Evolutionary conservation across 2,888 invertebrate genomes (phyloP).

Genomic region (Pristionchus japonicus): DNA sequence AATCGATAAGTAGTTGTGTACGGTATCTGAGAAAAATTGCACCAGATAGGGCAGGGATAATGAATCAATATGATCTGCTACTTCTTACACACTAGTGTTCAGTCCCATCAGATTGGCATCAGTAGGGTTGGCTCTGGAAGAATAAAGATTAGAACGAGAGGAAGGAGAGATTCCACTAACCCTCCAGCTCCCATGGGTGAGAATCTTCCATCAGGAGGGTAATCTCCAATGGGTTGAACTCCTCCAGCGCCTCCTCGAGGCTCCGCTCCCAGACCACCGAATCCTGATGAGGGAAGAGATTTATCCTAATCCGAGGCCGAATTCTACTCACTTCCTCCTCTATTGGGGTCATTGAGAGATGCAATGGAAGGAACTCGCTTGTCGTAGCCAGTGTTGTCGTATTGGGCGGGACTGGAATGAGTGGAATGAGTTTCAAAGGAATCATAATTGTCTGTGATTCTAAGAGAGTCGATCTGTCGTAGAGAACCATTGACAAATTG

Average conservation of each 20-base stretch:
- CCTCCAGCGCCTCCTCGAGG: slow-evolving; percentile 5
- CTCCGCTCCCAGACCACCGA: slow-evolving; percentile 28
- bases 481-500: neutral
- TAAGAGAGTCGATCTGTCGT: neutral
- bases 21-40: slow-evolving; percentile 35
- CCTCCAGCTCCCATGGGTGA: slow-evolving; percentile 25
- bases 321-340: slow-evolving; percentile 2
- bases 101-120: slow-evolving; percentile 8
- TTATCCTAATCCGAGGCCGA: neutral
- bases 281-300: slow-evolving; percentile 8
- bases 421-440: neutral
- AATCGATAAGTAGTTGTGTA: slow-evolving; percentile 9
- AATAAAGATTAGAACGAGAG: neutral
- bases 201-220: slow-evolving; percentile 41
- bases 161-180: neutral
- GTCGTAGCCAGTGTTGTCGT: slow-evolving; percentile 39
- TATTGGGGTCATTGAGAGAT: slow-evolving; percentile 34
- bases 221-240: slow-evolving; percentile 25
- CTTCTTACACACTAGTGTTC: slow-evolving; percentile 42
- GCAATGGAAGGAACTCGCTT: slow-evolving; percentile 39
- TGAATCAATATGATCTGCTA: slow-evolving; percentile 33
- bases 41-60: slow-evolving; percentile 12
- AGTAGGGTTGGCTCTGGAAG: neutral
- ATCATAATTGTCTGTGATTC: neutral
- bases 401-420: neutral